Evolutionary conservation across 2,888 invertebrate species (phyloP), one percentile per base, ranked within the genome.

Genomic region (Phytoseiulus persimilis): DNA sequence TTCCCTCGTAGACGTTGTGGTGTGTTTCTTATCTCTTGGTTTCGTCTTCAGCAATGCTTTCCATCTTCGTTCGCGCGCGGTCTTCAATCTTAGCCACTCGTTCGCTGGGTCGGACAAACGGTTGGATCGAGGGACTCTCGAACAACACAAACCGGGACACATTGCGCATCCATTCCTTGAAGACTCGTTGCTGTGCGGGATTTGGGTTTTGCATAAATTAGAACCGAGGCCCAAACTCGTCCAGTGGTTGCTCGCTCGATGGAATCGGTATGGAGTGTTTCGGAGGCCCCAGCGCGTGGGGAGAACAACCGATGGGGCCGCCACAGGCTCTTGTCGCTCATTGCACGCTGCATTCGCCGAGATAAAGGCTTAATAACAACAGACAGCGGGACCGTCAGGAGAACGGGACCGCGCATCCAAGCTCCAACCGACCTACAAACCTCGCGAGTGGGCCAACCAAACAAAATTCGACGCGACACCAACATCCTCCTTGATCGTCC

Each of bases 341-440:
- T 65, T 65, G 65, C 65, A 65, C 65, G 65, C 65, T 65, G 65
- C 65, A 65, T 65, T 65, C 28, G 65, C 65, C 28, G 18, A 65
- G 65, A 65, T 65, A 65, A 65, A 65, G 65, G 65, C 65, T 65
- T 65, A 65, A 65, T 65, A 65, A 65, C 65, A 65, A 65, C 65
- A 65, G 28, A 65, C 65, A 65, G 46, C 46, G 9, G 14, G 46
- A 46, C 46, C 46, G 14, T 14, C 46, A 14, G 14, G 9, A 46
- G 46, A 46, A 14, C 28, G 65, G 39, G 39, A 39, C 28, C 65
- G 14, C 65, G 18, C 65, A 11, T 65, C 18, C 65, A 18, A 65
- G 23, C 18, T 65, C 18, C 65, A 65, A 65, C 65, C 65, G 65
- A 65, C 65, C 65, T 65, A 65, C 65, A 65, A 65, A 65, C 65